Evolutionary conservation across 2,113 vertebrate genomes (phyloP).

Genomic region (Brienomyrus longianalis): DNA sequence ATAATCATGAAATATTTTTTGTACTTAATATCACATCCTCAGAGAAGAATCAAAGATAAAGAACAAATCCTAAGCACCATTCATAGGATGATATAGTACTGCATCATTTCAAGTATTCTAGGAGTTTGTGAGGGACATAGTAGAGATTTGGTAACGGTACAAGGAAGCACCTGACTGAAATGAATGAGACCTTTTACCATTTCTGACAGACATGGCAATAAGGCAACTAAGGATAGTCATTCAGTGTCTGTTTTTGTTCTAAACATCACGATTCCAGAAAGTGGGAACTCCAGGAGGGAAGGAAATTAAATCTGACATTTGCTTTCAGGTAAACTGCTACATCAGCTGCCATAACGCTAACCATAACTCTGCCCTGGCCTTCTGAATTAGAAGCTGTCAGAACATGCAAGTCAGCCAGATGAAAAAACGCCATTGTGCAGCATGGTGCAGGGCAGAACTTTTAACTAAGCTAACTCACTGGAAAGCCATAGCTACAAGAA

Average conservation of each 20-base stretch:
- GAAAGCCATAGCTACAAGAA: not conserved
- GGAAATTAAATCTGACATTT: constrained; percentile 1
- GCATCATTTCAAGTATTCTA: not conserved
- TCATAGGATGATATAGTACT: not conserved
- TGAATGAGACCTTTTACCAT: not conserved
- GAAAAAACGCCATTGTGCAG: not conserved
- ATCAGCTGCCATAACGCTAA: not conserved
- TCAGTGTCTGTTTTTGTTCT: constrained; percentile 9
- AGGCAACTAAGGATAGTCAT: not conserved
- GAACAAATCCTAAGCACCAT: not conserved
- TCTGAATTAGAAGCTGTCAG: not conserved
- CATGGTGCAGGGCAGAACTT: not conserved
- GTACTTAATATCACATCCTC: not conserved
- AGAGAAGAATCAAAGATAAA: not conserved
- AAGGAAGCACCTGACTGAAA: not conserved
- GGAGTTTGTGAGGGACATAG: not conserved
- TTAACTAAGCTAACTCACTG: not conserved
- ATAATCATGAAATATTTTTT: not conserved
- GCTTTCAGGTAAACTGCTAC: not conserved
- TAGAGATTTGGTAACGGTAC: not conserved
- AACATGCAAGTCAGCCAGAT: not conserved
- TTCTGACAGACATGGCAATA: constrained; percentile 5
- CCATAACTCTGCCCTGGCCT: not conserved
- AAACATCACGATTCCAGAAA: constrained; percentile 2
- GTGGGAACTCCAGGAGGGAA: not conserved